A percentile compares a stretch with the other conserved stretches of the same genome.
phyloP scores from a whole-genome alignment of 1,140 invertebrate genomes.

The Cydia splendana region DNA sequence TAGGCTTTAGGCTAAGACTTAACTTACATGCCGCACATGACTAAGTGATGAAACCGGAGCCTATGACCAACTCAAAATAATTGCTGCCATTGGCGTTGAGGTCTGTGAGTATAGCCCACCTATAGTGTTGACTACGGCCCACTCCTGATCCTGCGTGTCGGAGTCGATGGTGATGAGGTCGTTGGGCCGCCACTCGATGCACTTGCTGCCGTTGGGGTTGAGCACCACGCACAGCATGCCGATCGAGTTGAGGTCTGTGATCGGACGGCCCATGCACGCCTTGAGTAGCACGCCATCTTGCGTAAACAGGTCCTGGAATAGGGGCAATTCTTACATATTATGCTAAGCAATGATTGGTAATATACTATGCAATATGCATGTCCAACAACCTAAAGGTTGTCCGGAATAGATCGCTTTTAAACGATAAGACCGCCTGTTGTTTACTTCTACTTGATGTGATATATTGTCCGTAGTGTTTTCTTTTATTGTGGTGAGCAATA shows the following conservation, averaged over 20 bases:
- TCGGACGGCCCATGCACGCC: slow-evolving; percentile 78
- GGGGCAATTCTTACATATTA: slow-evolving; percentile 21
- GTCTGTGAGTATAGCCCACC: slow-evolving; percentile 62
- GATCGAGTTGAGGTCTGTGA: slow-evolving; percentile 81
- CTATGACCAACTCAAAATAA: too few relatives aligned
- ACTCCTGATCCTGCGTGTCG: slow-evolving; percentile 89
- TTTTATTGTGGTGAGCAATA: too few relatives aligned
- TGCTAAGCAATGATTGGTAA: not conserved
- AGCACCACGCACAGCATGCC: slow-evolving; percentile 82
- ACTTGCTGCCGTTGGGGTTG: slow-evolving; percentile 74
- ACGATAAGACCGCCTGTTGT: too few relatives aligned
- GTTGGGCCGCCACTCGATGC: slow-evolving; percentile 89
- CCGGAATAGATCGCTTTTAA: too few relatives aligned
- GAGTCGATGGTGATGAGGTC: slow-evolving; percentile 86
- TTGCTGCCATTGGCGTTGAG: too few relatives aligned
- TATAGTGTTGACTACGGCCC: slow-evolving; percentile 89
- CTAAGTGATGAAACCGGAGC: too few relatives aligned
- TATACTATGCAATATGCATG: too few relatives aligned
- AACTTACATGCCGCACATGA: too few relatives aligned
- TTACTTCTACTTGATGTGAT: too few relatives aligned
- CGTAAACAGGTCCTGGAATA: slow-evolving; percentile 79
- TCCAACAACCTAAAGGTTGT: too few relatives aligned
- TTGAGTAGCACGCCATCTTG: slow-evolving; percentile 84
- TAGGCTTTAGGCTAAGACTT: too few relatives aligned
- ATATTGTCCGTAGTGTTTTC: too few relatives aligned